Base-by-base conservation (phyloP, 2,797 vertebrate species). In the Cryptoblepharus egeriae region DNA sequence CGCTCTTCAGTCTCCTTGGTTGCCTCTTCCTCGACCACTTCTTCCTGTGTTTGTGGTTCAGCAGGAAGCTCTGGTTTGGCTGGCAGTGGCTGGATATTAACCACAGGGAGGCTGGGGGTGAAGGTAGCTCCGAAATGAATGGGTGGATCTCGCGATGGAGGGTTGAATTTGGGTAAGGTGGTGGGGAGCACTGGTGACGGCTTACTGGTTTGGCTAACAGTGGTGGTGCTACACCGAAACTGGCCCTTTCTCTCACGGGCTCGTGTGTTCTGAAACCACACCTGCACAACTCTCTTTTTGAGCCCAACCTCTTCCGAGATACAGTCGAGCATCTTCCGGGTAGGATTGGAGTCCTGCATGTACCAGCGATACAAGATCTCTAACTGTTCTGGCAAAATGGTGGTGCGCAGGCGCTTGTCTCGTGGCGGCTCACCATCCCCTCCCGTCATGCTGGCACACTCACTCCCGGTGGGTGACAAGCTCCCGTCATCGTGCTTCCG, bases 241-340 rank as follows among this genome's bases (percentile, higher is more conserved):
- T 98, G 98, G 24, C 98, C 98, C 90, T 99, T 99, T 35, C 98
- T 95, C 76, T 98, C 98, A 61, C 98, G 95, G 7, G 98, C 98
- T 81, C 98, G 96, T 95, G 98, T 98, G 88, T 99, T 99, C 94
- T 98, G 98, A 92, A 99, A 99, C 98, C 98, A 99, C 88, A 99
- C 98, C 93, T 99, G 98, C 57, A 99, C 98, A 35, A 99, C 98
- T 86, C 98, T 97, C 91, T 98, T 98, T 79, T 98, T 97, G 88
- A 99, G 97, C 64, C 97, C 97, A 78, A 99, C 97, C 95, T 98
- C 98, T 89, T 98, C 97, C 0, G 98, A 97, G 90, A 99, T 98
- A 88, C 97, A 97, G 87, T 98, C 98, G 28, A 99, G 98, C 92
- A 98, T 98, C 64, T 97, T 97, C 84, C 98, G 97, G 1, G 97